Evolutionary conservation across 2,113 vertebrate genomes (phyloP), one percentile per base, ranked within the genome.

Genomic region (Mormyrus iriodes): DNA sequence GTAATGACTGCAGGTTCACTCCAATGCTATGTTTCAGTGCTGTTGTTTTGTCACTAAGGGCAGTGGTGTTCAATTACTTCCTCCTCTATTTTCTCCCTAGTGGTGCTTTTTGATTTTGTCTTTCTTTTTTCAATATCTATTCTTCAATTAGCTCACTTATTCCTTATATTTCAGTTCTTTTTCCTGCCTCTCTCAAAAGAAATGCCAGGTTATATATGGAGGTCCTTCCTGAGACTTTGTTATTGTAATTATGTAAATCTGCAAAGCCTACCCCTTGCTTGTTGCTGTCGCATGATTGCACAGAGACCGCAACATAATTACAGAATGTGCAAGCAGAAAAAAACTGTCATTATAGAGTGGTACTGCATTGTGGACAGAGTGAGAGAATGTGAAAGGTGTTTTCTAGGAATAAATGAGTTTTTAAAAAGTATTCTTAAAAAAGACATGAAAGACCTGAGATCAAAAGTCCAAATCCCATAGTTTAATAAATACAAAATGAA

Each of bases 191-290:
- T 27, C 58, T 88, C 49, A 52, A 52, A 85, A 53, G 55, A 51
- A 65, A 58, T 85, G 52, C 24, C 35, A 76, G 82, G 53, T 84
- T 89, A 44, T 65, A 46, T 84, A 42, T 48, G 19, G 73, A 88
- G 53, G 88, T 85, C 79, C 88, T 85, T 85, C 10, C 79, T 35
- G 82, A 88, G 87, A n/a, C 65, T 61, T 58, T 89, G 88, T 85
- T 89, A 85, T 61, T 89, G 88, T 89, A 85, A 89, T 84, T 89
- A 84, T 85, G 88, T 83, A 89, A 89, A 89, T 89, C 19, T 84
- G 44, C 82, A 83, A 31, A 82, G 53, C 82, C 82, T 24, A 55
- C 88, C 82, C 82, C 42, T 85, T 83, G 55, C 52, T 85, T 89
- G 88, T 85, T 55, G 42, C 52, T 69, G 79, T 61, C 44, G 24